Percentiles rank a stretch among this genome's conserved stretches.
Conservation (phyloP, 2,113 vertebrate genomes). For the Sterrhoptilus dennistouni region DNA sequence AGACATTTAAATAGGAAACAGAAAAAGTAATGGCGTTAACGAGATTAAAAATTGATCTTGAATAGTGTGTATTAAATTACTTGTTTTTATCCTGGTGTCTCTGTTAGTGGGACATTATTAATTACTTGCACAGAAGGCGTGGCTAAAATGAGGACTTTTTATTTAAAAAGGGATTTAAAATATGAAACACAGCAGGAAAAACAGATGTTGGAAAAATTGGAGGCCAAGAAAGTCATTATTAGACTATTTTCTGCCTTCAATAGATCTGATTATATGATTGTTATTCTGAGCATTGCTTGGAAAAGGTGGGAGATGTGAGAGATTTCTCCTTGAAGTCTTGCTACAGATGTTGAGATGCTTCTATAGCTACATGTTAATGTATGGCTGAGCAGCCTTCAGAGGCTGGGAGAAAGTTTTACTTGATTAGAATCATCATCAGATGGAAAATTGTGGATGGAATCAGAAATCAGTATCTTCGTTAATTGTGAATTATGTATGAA, state of each 20-base stretch:
- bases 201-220: neutral
- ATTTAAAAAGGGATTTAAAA: neutral
- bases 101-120: neutral
- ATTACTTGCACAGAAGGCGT: neutral
- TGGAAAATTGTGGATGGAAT: neutral
- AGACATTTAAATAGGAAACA: neutral
- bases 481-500: neutral
- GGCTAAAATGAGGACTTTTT: neutral
- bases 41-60: neutral
- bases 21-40: neutral
- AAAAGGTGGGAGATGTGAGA: neutral
- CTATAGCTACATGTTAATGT: neutral
- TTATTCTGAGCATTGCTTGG: neutral
- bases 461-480: neutral
- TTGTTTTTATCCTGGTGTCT: neutral
- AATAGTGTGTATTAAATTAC: neutral
- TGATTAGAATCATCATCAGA: neutral
- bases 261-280: neutral
- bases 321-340: neutral
- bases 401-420: neutral
- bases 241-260: neutral
- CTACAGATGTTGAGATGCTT: neutral
- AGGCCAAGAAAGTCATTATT: neutral
- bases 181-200: constrained; percentile 1
- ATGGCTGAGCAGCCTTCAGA: neutral